Percentiles rank a stretch among this genome's conserved stretches.
These are phyloP conservation scores for Busseola fusca DNA, from an alignment of 2,888 invertebrate genomes.

Conservation along the genomic window DNA sequence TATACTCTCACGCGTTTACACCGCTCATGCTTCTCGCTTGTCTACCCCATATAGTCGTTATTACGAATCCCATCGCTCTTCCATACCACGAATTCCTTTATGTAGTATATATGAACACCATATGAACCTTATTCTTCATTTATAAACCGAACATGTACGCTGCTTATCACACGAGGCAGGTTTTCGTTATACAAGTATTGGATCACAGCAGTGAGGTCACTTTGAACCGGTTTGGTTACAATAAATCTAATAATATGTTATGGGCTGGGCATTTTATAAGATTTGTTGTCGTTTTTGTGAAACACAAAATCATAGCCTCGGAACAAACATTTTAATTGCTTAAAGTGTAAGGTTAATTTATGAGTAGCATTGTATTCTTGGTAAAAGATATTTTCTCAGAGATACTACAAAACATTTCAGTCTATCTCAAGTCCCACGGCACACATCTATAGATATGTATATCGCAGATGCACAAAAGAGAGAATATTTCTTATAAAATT, in stretches of 20 bases:
- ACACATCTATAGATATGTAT: conserved; percentile 17
- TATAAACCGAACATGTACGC: conserved; percentile 5
- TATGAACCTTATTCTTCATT: conserved; percentile 19
- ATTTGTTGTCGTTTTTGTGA: conserved; percentile 55
- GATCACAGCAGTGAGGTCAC: conserved; percentile 82
- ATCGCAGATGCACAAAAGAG: conserved; percentile 5
- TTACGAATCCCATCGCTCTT: conserved; percentile 66
- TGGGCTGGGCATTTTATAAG: conserved; percentile 60
- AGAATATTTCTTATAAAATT: conserved; percentile 14
- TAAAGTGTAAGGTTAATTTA: conserved; percentile 3
- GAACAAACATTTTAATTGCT: background rate
- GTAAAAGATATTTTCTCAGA: conserved; percentile 27
- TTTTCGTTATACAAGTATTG: conserved; percentile 62
- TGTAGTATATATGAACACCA: conserved; percentile 1
- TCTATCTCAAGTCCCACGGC: conserved; percentile 20
- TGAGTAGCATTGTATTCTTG: conserved; percentile 31
- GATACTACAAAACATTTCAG: conserved; percentile 15
- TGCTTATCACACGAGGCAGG: conserved; percentile 37
- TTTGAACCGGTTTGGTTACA: conserved; percentile 77
- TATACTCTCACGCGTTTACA: conserved; percentile 72
- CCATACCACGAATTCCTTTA: conserved; percentile 45
- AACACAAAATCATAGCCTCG: conserved; percentile 3
- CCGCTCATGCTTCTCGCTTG: conserved; percentile 55
- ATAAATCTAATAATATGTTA: conserved; percentile 61
- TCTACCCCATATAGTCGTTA: conserved; percentile 47